Base-by-base conservation (phyloP, 2,113 vertebrate species). In the Hylia prasina region DNA sequence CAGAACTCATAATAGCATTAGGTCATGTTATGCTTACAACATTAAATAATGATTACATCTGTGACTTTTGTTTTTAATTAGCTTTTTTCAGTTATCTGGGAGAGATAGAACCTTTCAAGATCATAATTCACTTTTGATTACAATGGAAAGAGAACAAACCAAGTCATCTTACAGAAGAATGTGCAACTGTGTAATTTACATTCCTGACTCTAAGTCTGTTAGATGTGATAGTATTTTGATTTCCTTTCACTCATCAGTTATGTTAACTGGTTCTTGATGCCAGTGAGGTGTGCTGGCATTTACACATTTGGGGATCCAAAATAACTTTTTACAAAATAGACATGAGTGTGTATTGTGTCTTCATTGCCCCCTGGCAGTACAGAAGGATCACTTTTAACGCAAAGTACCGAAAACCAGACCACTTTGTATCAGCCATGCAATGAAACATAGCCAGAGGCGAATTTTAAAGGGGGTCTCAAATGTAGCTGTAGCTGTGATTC, bases 41-140 rank as follows among this genome's bases (percentile, higher is more conserved):
- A 96, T 94, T 96, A 97, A 96, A 89, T 81, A 97, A 94, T 89
- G 93, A 96, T 96, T 97, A 96, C 82, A 97, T 96, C 93, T 96
- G 79, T 82, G 93, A 84, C 53, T 94, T 96, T 97, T 96, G 91
- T 89, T 96, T 97, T 96, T 96, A 96, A 97, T 97, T 96, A 97
- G 90, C 82, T 96, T 86, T 95, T 91, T 95, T 83, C 94, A 58
- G 63, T 95, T 97, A 92, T 96, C 94, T 86, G 30, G 21, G 68
- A 96, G 84, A 95, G 79, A 95, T 47, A 90, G 82, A 84, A 76
- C 66, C 66, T 95, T 95, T 92, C 54, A 87, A 68, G 87, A 94
- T 53, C 0, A 0, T 91, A 96, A 97, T 94, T 97, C 76, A 95
- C 69, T 91, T 95, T 77, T 94, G 93, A 94, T 94, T 96, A 96